Evolutionary conservation across 2,113 vertebrate genomes (phyloP), one percentile per base, ranked within the genome.

Genomic region (Ceratotherium simum): DNA sequence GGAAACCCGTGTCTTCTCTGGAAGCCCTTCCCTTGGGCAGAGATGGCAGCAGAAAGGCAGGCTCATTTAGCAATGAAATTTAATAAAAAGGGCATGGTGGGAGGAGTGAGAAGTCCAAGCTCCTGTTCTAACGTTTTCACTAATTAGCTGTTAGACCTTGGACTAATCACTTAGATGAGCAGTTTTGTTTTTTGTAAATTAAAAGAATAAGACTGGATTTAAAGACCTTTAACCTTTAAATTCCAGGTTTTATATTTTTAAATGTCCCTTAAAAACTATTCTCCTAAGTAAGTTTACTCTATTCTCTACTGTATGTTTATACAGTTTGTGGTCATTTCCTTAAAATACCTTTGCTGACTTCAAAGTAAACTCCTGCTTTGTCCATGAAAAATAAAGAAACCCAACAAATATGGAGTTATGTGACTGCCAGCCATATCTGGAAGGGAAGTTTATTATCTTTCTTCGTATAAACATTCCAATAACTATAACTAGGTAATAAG

Each of bases 301-400:
- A 5, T 87, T 94, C 3, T 12, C 7, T 96, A 10, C 23, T 27
- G 46, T 54, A 48, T 67, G 8, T 60, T 90, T 60, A 36, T 84
- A 54, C 0, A 81, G 39, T 72, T 86, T 82, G 80, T 91, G 33
- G 25, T 82, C 58, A 83, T 90, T 90, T 94, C 62, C 27, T 93
- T 91, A 64, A 93, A 36, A 51, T 88, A 29, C 17, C 36, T 86
- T 89, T 91, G 17, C 62, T 33, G 73, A 12, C n/a, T 93, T 80
- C 78, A 85, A 39, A 97, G 78, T 82, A 48, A 46, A 90, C 46
- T 79, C 95, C 54, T 85, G 8, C 39, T 90, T 89, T 90, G 72
- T 2, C 70, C 25, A 8, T 60, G 60, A 76, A 92, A 75, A 58
- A 70, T 48, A 25, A 90, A 93, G 75, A 88, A 94, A 88, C 27